These are phyloP conservation scores for Threskiornis aethiopicus DNA, from an alignment of 2,797 vertebrate genomes.

Conservation along the genomic window DNA sequence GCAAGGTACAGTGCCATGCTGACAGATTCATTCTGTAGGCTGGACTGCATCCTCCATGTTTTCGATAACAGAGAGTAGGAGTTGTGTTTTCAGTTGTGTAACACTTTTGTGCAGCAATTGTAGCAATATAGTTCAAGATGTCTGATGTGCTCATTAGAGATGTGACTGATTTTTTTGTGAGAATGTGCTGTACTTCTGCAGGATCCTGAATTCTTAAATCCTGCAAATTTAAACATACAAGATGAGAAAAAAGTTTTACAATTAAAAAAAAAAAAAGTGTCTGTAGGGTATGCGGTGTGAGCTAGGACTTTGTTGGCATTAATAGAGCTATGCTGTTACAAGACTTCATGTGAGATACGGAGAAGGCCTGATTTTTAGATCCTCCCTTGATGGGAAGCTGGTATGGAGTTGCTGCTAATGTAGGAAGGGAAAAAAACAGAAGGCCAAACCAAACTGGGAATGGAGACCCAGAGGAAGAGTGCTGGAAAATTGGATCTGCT, in stretches of 20 bases:
- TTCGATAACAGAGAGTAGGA: background rate
- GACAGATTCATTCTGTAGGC: background rate
- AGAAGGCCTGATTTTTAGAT: background rate
- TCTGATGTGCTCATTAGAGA: background rate
- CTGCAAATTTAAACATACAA: background rate
- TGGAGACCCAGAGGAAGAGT: background rate
- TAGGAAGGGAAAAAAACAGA: background rate
- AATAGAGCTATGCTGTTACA: background rate
- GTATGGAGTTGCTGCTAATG: background rate
- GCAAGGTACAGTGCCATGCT: conserved; percentile 80
- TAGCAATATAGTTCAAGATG: background rate
- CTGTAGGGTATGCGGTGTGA: background rate
- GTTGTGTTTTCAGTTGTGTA: background rate
- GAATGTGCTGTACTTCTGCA: background rate
- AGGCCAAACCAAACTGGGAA: background rate
- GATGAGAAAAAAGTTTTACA: background rate
- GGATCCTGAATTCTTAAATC: background rate
- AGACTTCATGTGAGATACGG: background rate
- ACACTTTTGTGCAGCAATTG: background rate
- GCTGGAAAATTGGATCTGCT: background rate
- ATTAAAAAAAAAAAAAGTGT: background rate
- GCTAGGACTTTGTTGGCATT: background rate
- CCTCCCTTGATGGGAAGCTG: background rate
- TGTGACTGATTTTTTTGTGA: background rate
- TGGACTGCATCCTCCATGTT: background rate